A percentile compares a stretch with the other conserved stretches of the same genome.
Conservation (phyloP, 2,888 invertebrate genomes). For the Nymphalis polychloros region DNA sequence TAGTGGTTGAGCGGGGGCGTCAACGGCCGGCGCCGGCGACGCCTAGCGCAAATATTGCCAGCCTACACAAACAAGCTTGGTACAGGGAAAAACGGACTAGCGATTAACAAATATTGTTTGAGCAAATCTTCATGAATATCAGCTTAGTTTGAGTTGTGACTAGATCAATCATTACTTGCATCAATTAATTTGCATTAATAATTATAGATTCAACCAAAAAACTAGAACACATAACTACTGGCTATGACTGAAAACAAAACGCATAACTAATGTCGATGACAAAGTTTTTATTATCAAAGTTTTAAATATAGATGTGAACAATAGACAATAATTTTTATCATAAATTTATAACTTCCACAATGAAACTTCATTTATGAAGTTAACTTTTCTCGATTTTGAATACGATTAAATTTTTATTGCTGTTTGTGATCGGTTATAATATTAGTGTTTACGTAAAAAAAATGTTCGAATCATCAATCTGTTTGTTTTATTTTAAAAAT, state of each 20-base stretch:
- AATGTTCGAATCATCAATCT: no score
- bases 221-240: constrained; percentile 1
- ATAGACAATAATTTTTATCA: constrained; percentile 26
- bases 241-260: constrained; percentile 12
- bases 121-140: constrained; percentile 49
- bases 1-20: constrained; percentile 65
- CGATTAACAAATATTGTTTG: constrained; percentile 61
- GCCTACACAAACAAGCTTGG: constrained; percentile 61
- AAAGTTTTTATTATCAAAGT: constrained; percentile 29
- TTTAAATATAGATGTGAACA: constrained; percentile 20
- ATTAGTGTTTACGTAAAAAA: neutral
- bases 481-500: neutral
- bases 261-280: constrained; percentile 18
- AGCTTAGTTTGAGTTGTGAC: constrained; percentile 34
- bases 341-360: constrained; percentile 19
- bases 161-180: constrained; percentile 33
- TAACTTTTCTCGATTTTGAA: constrained; percentile 9
- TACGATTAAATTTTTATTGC: constrained; percentile 13
- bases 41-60: constrained; percentile 61
- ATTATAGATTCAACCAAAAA: neutral
- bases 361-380: constrained; percentile 12
- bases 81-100: constrained; percentile 47
- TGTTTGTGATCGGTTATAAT: neutral
- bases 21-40: constrained; percentile 53
- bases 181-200: constrained; percentile 5